A percentile compares a stretch with the other conserved stretches of the same genome.
phyloP scores from a whole-genome alignment of 2,113 vertebrate genomes.

The Varanus komodoensis region DNA sequence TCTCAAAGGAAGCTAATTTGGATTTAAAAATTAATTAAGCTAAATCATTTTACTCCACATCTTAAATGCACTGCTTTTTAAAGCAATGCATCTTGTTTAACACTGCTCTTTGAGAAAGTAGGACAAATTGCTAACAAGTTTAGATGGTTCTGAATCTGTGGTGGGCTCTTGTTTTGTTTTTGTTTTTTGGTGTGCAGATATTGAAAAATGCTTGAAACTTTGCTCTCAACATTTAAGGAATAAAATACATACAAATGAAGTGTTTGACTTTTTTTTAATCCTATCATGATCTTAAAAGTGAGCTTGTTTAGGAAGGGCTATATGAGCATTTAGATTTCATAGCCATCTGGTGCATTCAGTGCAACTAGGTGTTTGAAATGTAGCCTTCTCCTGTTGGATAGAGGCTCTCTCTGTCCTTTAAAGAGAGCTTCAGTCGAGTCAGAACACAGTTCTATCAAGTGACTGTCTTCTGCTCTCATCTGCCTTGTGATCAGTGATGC shows the following conservation, averaged over 20 bases:
- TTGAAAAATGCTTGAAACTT: neutral
- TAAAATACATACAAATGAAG: neutral
- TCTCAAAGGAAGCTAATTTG: neutral
- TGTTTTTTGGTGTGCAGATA: neutral
- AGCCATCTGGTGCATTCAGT: neutral
- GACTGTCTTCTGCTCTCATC: neutral
- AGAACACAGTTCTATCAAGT: constrained; percentile 1
- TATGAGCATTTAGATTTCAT: neutral
- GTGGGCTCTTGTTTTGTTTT: neutral
- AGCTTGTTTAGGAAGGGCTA: neutral
- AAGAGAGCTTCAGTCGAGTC: neutral
- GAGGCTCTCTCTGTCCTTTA: neutral
- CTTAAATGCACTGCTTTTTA: neutral
- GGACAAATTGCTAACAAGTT: neutral
- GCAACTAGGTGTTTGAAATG: neutral
- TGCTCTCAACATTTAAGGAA: neutral
- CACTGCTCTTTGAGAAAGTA: neutral
- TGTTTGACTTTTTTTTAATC: neutral
- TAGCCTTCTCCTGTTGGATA: neutral
- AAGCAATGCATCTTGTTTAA: neutral
- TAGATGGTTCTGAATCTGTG: neutral
- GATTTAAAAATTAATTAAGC: neutral
- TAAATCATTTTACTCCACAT: neutral
- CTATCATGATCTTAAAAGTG: neutral
- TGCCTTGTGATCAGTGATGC: neutral